Percentiles rank a stretch among this genome's conserved stretches.
phyloP scores from a whole-genome alignment of 2,797 vertebrate genomes.

The Syngnathus rostellatus region DNA sequence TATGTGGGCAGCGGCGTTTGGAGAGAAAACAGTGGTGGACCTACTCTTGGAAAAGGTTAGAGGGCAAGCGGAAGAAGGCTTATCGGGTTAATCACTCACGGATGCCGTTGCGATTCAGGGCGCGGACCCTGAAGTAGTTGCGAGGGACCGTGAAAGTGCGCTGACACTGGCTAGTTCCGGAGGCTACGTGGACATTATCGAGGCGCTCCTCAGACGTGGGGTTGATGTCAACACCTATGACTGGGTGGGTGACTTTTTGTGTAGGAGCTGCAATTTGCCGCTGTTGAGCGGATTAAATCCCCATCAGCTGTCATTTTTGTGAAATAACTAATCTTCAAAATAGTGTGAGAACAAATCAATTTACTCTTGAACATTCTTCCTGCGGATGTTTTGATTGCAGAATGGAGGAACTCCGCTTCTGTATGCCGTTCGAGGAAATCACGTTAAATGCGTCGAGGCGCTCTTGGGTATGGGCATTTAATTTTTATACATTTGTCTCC shows the following conservation, averaged over 20 bases:
- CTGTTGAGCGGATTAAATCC: too few relatives aligned
- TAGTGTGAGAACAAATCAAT: too few relatives aligned
- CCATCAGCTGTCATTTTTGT: too few relatives aligned
- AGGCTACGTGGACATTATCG: constrained; percentile 87
- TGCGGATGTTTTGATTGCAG: constrained; percentile 52
- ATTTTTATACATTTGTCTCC: not conserved
- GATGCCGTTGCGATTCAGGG: constrained; percentile 62
- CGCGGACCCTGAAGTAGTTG: constrained; percentile 81
- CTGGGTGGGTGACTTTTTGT: constrained; percentile 71
- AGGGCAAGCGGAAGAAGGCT: not conserved
- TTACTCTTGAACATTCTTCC: too few relatives aligned
- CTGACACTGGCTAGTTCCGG: constrained; percentile 89
- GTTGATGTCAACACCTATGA: constrained; percentile 91
- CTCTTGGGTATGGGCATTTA: constrained; percentile 73
- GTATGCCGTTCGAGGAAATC: constrained; percentile 91
- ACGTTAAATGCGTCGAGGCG: constrained; percentile 85
- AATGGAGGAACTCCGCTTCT: constrained; percentile 94
- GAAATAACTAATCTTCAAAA: too few relatives aligned
- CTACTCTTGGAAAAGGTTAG: constrained; percentile 83
- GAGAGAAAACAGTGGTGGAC: constrained; percentile 84
- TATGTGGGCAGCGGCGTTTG: constrained; percentile 94
- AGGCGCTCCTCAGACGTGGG: constrained; percentile 73
- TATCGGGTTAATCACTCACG: not conserved
- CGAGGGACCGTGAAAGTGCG: constrained; percentile 85
- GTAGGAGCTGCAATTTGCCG: not conserved